Base-by-base conservation (phyloP, 2,888 invertebrate species). In the Drosophila borborema region DNA sequence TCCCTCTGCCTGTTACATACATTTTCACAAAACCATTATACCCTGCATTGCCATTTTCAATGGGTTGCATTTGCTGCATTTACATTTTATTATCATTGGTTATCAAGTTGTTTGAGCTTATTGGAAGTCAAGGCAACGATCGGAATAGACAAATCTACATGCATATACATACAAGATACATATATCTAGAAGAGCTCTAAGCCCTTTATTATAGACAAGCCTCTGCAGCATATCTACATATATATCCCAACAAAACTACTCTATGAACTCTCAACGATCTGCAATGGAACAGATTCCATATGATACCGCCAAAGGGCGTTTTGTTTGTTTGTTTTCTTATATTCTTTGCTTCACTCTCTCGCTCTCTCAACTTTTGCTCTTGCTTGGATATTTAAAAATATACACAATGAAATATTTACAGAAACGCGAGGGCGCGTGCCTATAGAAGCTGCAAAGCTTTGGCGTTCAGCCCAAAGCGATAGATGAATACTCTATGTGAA, bases 371-470 rank as follows among this genome's bases (percentile, higher is more conserved):
- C 54, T 23, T n/a, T 61, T n/a, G 4, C 43, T 45, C 59, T 66
- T 36, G 46, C 48, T 54, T 43, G 28, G 58, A 46, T 51, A 65
- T 78, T 72, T 80, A 72, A 65, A 78, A 76, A 78, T 78, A 78
- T 80, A 78, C 55, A 62, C 64, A 65, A 60, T 12, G 23, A 75
- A 75, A 68, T 61, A 68, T 65, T 68, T 75, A 3, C 55, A 71
- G 59, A 61, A 76, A 38, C 65, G 51, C 61, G 59, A 75, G 59
- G 66, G 51, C 75, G 77, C 77, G 80, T 80, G 77, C 76, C 80
- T 55, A 54, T 41, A 60, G 66, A 59, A 66, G 65, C 72, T 56
- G 28, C 36, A 40, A 36, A 61, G 46, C 40, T 48, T 45, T 51
- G 40, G 51, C 16, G 10, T 1, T n/a, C 10, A 12, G 36, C 2